These are phyloP conservation scores for Mareca penelope DNA, from an alignment of 2,797 vertebrate genomes.

Conservation along the genomic window DNA sequence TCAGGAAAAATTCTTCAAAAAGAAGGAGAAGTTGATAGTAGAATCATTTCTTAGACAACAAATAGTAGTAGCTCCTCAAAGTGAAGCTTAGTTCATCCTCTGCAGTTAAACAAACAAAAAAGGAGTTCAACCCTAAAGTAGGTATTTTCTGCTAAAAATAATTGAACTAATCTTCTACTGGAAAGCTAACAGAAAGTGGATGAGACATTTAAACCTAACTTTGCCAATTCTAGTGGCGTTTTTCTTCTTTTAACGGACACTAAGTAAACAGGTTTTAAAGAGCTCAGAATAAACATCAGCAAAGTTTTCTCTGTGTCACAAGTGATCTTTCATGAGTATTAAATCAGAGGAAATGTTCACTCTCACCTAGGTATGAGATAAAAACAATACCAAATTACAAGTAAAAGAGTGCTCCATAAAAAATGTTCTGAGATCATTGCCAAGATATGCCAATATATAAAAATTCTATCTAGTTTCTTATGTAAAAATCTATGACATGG, in stretches of 20 bases:
- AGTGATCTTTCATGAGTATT: not conserved
- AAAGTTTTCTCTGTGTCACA: not conserved
- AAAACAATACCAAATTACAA: not conserved
- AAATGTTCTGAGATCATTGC: not conserved
- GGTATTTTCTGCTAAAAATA: not conserved
- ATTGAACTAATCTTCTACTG: not conserved
- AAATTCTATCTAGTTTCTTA: not conserved
- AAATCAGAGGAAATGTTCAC: not conserved
- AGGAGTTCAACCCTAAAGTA: not conserved
- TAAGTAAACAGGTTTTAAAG: not conserved
- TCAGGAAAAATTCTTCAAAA: not conserved
- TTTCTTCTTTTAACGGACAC: not conserved
- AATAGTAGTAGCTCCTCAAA: not conserved
- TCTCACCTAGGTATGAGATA: not conserved
- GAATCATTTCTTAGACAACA: not conserved
- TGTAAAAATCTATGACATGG: not conserved
- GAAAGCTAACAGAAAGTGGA: not conserved
- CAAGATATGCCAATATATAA: not conserved
- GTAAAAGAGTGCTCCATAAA: not conserved
- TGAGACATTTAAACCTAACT: not conserved
- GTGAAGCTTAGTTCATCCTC: not conserved
- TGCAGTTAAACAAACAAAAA: not conserved
- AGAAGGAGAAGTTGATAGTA: not conserved
- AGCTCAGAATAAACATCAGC: not conserved
- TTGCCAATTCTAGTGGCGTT: not conserved